Conservation (phyloP, 2,888 invertebrate species). For the Lutraria lutraria region DNA sequence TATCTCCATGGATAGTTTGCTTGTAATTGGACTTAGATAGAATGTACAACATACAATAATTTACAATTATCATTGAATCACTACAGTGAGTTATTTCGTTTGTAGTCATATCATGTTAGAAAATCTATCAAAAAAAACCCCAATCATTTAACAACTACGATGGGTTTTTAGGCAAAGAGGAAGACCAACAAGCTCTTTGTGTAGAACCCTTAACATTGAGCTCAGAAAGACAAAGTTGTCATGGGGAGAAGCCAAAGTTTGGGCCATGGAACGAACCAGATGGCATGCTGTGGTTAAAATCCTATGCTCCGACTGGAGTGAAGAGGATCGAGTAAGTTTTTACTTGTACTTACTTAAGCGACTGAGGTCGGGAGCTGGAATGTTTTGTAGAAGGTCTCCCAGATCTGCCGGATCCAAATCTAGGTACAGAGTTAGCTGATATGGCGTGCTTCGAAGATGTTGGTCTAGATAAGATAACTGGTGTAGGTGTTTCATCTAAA, state of each 20-base stretch:
- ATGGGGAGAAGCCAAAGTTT: background rate
- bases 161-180: background rate
- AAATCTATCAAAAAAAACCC: too few relatives aligned
- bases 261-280: conserved; percentile 2
- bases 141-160: too few relatives aligned
- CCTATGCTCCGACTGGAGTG: conserved; percentile 20
- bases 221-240: background rate
- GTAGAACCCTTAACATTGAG: background rate
- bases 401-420: conserved; percentile 48
- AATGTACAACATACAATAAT: too few relatives aligned
- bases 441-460: conserved; percentile 42
- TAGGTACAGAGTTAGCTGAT: conserved; percentile 15
- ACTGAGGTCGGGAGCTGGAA: conserved; percentile 59
- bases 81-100: too few relatives aligned
- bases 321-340: too few relatives aligned
- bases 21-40: too few relatives aligned
- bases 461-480: conserved; percentile 52
- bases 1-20: too few relatives aligned
- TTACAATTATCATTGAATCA: too few relatives aligned
- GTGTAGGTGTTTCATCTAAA: conserved; percentile 61
- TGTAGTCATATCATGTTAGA: too few relatives aligned
- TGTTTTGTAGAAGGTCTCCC: conserved; percentile 42
- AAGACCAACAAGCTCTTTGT: background rate
- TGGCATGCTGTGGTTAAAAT: conserved; percentile 29
- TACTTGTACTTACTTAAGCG: conserved; percentile 46